Evolutionary conservation across 2,888 invertebrate species (phyloP).

Genomic region (Corythucha ciliata): DNA sequence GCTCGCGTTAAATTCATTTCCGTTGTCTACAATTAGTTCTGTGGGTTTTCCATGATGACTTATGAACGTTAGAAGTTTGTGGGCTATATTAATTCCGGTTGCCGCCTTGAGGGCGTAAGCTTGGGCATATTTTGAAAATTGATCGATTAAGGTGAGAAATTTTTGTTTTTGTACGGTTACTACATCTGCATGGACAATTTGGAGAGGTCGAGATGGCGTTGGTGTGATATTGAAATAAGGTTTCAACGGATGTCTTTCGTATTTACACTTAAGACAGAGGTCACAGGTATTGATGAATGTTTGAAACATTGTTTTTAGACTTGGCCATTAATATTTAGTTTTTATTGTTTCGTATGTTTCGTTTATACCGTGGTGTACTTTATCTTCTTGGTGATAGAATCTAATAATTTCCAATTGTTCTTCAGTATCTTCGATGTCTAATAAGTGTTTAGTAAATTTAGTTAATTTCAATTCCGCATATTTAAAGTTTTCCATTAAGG

Average conservation of each 20-base stretch:
- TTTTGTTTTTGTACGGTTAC: constrained; percentile 13
- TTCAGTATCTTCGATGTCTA: constrained; percentile 4
- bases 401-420: constrained; percentile 6
- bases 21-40: constrained; percentile 13
- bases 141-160: constrained; percentile 15
- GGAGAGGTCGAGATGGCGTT: constrained; percentile 4
- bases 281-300: constrained; percentile 18
- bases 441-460: constrained; percentile 1
- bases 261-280: constrained; percentile 11
- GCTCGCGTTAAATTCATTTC: constrained; percentile 10
- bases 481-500: constrained; percentile 3
- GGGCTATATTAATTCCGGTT: constrained; percentile 1
- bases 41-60: constrained; percentile 16
- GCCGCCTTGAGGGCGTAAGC: not conserved
- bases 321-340: constrained; percentile 20
- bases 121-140: constrained; percentile 19
- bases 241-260: constrained; percentile 17
- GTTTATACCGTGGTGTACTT: constrained; percentile 11
- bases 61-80: constrained; percentile 17
- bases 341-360: constrained; percentile 22
- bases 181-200: constrained; percentile 15
- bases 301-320: constrained; percentile 7
- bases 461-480: constrained; percentile 5
- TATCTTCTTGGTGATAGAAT: constrained; percentile 1
- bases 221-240: constrained; percentile 10